A percentile compares a stretch with the other conserved stretches of the same genome.
Conservation (phyloP, 2,888 invertebrate species). For the Pardosa pseudoannulata region DNA sequence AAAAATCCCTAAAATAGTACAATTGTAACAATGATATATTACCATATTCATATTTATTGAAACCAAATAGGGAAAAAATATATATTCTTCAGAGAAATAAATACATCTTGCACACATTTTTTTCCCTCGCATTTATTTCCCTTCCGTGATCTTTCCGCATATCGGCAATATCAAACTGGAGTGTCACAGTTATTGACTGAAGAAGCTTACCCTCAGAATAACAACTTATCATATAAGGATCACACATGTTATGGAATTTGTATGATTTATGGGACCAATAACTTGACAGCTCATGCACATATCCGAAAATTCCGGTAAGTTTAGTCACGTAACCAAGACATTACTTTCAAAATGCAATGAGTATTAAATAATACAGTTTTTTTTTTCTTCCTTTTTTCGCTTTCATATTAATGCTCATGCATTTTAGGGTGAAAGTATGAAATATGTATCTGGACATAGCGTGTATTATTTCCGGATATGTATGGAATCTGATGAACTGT, state of each 20-base stretch:
- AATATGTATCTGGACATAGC: neutral
- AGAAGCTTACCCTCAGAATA: neutral
- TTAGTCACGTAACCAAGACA: constrained; percentile 5
- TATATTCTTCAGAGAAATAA: neutral
- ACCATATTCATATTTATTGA: no score
- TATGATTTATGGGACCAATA: constrained; percentile 8
- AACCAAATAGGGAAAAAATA: neutral
- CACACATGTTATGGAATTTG: constrained; percentile 15
- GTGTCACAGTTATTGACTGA: constrained; percentile 7
- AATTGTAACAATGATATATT: no score
- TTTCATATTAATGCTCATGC: constrained; percentile 9
- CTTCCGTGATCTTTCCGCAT: neutral
- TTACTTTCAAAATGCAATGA: neutral
- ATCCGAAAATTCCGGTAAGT: neutral
- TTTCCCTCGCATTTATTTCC: neutral
- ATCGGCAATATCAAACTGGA: neutral
- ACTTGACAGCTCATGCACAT: neutral
- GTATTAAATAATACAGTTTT: constrained; percentile 2
- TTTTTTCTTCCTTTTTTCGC: no score
- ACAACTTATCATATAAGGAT: neutral
- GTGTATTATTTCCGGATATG: no score
- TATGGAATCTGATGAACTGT: no score
- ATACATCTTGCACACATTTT: neutral
- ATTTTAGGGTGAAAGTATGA: neutral
- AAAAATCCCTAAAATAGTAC: no score